Evolutionary conservation across 2,113 vertebrate genomes (phyloP), one percentile per base, ranked within the genome.

Genomic region (Tretioscincus oriximinensis): DNA sequence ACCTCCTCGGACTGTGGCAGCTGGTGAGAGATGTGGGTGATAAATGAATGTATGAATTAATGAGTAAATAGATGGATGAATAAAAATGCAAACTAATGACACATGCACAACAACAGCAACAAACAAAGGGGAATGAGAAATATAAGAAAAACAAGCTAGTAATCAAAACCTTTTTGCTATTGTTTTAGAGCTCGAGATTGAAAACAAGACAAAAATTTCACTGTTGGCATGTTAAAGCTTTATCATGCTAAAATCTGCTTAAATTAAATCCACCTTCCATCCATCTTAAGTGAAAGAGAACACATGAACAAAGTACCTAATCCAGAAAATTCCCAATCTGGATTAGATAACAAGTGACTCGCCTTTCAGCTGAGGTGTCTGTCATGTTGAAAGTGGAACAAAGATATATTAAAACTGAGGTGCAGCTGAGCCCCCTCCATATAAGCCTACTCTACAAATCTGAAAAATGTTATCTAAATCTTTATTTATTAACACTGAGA

Each of bases 1-100:
- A 96, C 96, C 96, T 96, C 94, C 68, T 93, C 84, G 75, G 93
- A 94, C 77, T 88, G 94, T 86, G 96, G 96, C n/a, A 96, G 93
- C 96, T 97, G 86, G 88, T 72, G 84, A 72, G 63, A 84, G 67
- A 90, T 65, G 89, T 29, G 88, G 92, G 73, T 86, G 82, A 28
- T 49, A 80, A 69, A 45, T 24, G 72, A 84, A 85, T 73, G 90
- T 41, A 91, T 86, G 76, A 76, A 72, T 60, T 88, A 88, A 66
- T 24, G 67, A 7, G 73, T 78, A 79, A 82, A 21, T 76, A 67
- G 2, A 0, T 24, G 47, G 61, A 31, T 35, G 51, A 60, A 75
- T 7, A 54, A 24, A 35, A 60, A 58, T 21, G 45, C 67, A 82
- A 70, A 26, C 26, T 47, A 82, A 31, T 49, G 24, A 63, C 58